Evolutionary conservation across 2,113 vertebrate species (phyloP).

Genomic region (Boleophthalmus pectinirostris): DNA sequence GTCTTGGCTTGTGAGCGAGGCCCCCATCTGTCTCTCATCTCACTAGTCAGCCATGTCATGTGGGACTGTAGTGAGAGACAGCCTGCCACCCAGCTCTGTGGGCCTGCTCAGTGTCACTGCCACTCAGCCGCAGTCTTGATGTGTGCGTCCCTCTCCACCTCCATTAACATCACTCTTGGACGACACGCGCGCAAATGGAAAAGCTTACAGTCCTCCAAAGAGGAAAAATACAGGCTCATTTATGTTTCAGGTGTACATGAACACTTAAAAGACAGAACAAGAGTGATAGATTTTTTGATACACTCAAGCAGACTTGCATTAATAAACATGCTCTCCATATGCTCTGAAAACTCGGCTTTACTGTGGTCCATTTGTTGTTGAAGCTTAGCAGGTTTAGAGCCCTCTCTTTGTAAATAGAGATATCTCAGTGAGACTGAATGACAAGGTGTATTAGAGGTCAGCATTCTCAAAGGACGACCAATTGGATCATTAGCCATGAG

Average conservation of each 20-base stretch:
- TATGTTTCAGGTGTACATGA: constrained; percentile 74
- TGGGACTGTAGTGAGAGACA: constrained; percentile 64
- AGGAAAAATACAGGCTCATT: constrained; percentile 60
- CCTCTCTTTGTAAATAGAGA: constrained; percentile 54
- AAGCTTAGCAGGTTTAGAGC: constrained; percentile 26
- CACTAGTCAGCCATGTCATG: constrained; percentile 69
- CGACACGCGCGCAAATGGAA: constrained; percentile 73
- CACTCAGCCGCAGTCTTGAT: constrained; percentile 67
- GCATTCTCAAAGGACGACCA: constrained; percentile 72
- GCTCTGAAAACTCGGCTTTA: constrained; percentile 12
- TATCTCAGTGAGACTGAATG: constrained; percentile 61
- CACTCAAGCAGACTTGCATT: constrained; percentile 50
- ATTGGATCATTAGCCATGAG: constrained; percentile 77
- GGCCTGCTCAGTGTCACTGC: constrained; percentile 75
- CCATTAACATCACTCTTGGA: constrained; percentile 66
- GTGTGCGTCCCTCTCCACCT: constrained; percentile 65
- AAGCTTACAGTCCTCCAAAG: constrained; percentile 31
- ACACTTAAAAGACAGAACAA: constrained; percentile 67
- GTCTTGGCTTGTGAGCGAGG: constrained; percentile 38
- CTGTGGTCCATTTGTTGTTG: constrained; percentile 43
- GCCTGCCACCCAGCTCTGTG: constrained; percentile 62
- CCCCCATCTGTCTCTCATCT: constrained; percentile 71
- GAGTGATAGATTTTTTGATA: constrained; percentile 41
- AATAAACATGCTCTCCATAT: constrained; percentile 30
- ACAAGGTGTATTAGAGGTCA: constrained; percentile 66